phyloP scores from a whole-genome alignment of 2,888 invertebrate species.

The Drosophila emarginata region DNA sequence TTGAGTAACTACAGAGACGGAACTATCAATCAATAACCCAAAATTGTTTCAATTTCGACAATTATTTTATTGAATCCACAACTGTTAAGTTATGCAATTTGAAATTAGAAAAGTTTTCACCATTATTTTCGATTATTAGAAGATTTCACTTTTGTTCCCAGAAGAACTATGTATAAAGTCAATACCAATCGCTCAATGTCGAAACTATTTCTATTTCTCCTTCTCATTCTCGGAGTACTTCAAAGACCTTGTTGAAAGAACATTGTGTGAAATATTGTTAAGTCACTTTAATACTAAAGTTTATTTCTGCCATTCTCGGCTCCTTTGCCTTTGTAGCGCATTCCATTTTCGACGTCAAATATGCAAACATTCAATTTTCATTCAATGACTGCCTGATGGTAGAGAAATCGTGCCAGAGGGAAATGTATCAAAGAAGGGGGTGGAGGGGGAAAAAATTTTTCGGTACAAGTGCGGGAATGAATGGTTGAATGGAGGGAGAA shows the following conservation, averaged over 20 bases:
- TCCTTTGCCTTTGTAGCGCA: constrained; percentile 54
- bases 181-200: neutral
- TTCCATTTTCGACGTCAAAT: constrained; percentile 68
- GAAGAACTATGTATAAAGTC: too few relatives aligned
- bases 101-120: too few relatives aligned
- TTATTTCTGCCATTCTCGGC: neutral
- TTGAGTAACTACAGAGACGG: too few relatives aligned
- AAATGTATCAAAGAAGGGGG: too few relatives aligned
- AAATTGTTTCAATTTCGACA: too few relatives aligned
- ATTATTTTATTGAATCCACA: too few relatives aligned
- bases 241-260: neutral
- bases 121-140: too few relatives aligned
- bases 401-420: neutral
- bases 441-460: neutral
- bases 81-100: too few relatives aligned
- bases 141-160: too few relatives aligned
- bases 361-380: constrained; percentile 75
- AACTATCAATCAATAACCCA: too few relatives aligned
- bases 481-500: neutral
- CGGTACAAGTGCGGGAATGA: constrained; percentile 2
- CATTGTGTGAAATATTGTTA: neutral
- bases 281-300: constrained; percentile 1
- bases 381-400: constrained; percentile 14
- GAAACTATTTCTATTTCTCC: neutral
- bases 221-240: neutral